Evolutionary conservation across 2,797 vertebrate genomes (phyloP).

Genomic region (Lacerta agilis): DNA sequence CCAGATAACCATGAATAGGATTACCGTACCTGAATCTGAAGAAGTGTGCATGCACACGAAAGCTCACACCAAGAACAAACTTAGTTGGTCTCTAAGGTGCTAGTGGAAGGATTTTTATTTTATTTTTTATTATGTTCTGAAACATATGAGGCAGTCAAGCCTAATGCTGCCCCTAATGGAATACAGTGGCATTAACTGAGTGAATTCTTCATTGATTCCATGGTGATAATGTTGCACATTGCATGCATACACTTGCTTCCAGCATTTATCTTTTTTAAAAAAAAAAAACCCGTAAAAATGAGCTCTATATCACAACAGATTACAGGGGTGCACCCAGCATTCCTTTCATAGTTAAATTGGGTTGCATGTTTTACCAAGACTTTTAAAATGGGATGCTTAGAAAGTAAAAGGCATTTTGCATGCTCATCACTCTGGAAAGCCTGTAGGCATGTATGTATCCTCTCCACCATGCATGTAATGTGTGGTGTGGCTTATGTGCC

Average conservation of each 20-base stretch:
- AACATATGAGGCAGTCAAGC: neutral
- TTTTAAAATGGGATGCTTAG: neutral
- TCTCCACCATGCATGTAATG: neutral
- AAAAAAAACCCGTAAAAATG: neutral
- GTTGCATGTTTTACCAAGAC: neutral
- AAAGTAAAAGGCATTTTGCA: neutral
- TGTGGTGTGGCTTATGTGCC: neutral
- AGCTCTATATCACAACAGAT: neutral
- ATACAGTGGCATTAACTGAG: neutral
- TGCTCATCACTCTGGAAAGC: neutral
- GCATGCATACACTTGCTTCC: neutral
- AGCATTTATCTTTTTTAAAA: too few species aligned
- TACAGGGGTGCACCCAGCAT: neutral
- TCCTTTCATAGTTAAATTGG: neutral
- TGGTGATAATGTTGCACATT: neutral
- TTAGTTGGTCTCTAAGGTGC: too few species aligned
- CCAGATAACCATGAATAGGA: neutral
- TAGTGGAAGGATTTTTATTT: too few species aligned
- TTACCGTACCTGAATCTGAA: neutral
- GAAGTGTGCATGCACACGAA: too few species aligned
- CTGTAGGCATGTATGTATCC: neutral
- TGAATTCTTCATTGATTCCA: slow-evolving; percentile 18
- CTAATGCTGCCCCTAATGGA: neutral
- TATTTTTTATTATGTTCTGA: neutral
- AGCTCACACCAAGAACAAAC: too few species aligned